phyloP scores from a whole-genome alignment of 1,140 invertebrate genomes.

The Doryteuthis pealeii region DNA sequence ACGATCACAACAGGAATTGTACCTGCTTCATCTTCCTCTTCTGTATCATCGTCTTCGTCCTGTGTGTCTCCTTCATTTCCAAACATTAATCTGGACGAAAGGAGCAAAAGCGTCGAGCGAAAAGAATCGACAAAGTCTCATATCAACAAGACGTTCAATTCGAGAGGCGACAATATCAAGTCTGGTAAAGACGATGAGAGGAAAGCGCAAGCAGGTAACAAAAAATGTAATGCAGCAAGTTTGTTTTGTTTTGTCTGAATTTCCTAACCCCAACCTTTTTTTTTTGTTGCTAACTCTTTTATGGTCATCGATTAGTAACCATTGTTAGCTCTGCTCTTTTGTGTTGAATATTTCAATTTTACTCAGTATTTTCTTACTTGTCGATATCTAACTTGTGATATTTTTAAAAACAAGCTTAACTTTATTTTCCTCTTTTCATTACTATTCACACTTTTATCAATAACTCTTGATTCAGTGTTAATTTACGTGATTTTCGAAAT shows the following conservation, averaged over 20 bases:
- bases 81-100: not conserved
- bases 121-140: not conserved
- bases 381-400: no score
- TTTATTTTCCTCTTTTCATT: no score
- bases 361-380: no score
- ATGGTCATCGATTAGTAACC: not conserved
- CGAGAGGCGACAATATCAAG: not conserved
- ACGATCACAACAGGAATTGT: no score
- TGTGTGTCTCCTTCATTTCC: not conserved
- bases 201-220: conserved; percentile 9
- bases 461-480: no score
- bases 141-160: not conserved
- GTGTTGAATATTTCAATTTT: not conserved
- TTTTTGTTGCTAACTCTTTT: not conserved
- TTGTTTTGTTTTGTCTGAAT: not conserved
- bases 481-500: no score
- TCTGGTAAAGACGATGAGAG: not conserved
- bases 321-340: not conserved
- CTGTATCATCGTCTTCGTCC: not conserved
- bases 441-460: no score
- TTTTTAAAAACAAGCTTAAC: no score
- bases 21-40: not conserved
- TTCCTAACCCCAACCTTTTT: not conserved
- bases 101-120: not conserved
- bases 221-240: not conserved